A percentile compares a stretch with the other conserved stretches of the same genome.
Evolutionary conservation across 2,888 invertebrate genomes (phyloP).

Genomic region (Synanthedon formicaeformis): DNA sequence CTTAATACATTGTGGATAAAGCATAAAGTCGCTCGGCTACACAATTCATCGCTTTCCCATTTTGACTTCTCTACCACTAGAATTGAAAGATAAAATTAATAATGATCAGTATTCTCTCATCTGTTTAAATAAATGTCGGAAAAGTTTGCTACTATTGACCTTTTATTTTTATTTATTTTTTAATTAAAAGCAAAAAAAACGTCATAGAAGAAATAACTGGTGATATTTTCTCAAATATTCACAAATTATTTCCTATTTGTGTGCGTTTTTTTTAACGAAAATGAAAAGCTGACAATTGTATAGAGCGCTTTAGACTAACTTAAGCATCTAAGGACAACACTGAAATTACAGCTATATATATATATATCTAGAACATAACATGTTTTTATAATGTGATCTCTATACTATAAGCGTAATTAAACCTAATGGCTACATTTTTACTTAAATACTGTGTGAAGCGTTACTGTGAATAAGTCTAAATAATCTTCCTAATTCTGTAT

Average conservation of each 20-base stretch:
- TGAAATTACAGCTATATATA: slow-evolving; percentile 17
- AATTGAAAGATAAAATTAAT: too few species aligned
- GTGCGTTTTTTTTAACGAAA: too few species aligned
- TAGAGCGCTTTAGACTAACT: slow-evolving; percentile 40
- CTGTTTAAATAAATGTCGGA: too few species aligned
- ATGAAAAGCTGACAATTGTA: slow-evolving; percentile 40
- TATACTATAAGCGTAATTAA: neutral
- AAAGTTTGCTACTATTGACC: too few species aligned
- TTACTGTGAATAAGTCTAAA: neutral
- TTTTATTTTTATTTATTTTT: too few species aligned
- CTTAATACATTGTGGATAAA: slow-evolving; percentile 59
- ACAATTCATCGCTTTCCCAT: slow-evolving; percentile 40
- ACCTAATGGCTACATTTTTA: neutral
- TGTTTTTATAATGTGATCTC: neutral
- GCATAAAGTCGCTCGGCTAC: slow-evolving; percentile 32
- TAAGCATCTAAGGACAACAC: slow-evolving; percentile 57
- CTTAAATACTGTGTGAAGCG: neutral
- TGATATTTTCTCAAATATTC: too few species aligned
- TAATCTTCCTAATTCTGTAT: neutral
- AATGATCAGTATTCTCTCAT: too few species aligned
- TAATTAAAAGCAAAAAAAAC: too few species aligned
- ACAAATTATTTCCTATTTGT: too few species aligned
- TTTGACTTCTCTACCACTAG: neutral
- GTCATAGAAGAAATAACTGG: too few species aligned
- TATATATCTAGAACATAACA: slow-evolving; percentile 1